phyloP scores from a whole-genome alignment of 1,140 invertebrate species.

The Caligus rogercresseyi region DNA sequence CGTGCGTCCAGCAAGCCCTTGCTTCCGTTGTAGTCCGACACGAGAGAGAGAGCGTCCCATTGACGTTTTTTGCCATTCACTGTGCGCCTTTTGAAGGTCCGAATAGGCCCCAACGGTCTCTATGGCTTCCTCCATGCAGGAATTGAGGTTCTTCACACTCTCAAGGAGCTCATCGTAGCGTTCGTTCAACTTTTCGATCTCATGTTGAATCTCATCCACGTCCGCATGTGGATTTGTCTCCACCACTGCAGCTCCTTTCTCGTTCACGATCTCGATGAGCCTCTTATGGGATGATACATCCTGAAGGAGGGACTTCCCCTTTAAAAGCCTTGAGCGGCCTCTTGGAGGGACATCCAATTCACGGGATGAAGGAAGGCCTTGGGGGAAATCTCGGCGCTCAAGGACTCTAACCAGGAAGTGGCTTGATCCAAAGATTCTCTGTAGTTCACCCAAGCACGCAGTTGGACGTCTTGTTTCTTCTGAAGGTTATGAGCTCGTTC shows the following conservation, averaged over 20 bases:
- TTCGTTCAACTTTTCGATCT: constrained; percentile 40
- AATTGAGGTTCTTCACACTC: constrained; percentile 41
- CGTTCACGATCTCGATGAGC: constrained; percentile 66
- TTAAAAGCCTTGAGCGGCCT: constrained; percentile 69
- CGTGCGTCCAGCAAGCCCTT: constrained; percentile 27
- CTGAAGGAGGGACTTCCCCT: constrained; percentile 60
- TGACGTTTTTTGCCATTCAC: constrained; percentile 71
- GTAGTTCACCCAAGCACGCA: constrained; percentile 60
- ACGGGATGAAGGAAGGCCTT: constrained; percentile 30
- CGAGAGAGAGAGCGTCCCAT: constrained; percentile 45
- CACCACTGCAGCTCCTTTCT: constrained; percentile 55
- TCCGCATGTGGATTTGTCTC: constrained; percentile 30
- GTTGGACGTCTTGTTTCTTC: constrained; percentile 62
- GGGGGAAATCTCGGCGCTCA: constrained; percentile 60
- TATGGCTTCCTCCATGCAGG: constrained; percentile 27
- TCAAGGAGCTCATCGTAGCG: constrained; percentile 51
- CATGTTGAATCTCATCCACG: constrained; percentile 38
- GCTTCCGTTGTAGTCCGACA: constrained; percentile 34
- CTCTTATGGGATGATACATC: constrained; percentile 76
- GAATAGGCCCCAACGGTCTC: constrained; percentile 32
- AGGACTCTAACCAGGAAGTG: constrained; percentile 62
- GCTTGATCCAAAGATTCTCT: constrained; percentile 66
- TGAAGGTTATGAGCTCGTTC: constrained; percentile 58
- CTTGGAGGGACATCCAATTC: constrained; percentile 53
- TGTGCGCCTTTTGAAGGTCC: constrained; percentile 60